These are phyloP conservation scores for Thermophis baileyi DNA, from an alignment of 2,113 vertebrate species.

Conservation along the genomic window DNA sequence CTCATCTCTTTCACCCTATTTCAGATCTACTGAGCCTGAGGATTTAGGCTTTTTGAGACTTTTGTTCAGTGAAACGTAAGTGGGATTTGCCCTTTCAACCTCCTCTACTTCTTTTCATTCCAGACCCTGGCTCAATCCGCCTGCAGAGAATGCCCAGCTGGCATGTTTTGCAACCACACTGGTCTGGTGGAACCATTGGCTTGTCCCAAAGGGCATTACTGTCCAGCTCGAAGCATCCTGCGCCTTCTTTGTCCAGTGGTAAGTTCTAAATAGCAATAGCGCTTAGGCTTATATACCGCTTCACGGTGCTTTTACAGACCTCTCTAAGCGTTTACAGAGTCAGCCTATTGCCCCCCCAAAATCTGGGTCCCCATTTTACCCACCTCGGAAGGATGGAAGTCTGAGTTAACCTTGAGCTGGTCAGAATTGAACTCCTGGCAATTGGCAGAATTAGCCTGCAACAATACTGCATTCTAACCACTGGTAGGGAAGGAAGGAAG, in stretches of 20 bases:
- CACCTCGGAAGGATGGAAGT: too few species aligned
- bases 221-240: conserved; percentile 66
- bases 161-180: conserved; percentile 78
- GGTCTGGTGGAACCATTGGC: conserved; percentile 65
- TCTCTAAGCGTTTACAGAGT: too few species aligned
- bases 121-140: conserved; percentile 71
- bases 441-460: too few species aligned
- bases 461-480: too few species aligned
- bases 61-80: accelerated
- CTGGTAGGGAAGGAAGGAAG: too few species aligned
- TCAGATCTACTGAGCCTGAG: not conserved
- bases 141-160: conserved; percentile 76
- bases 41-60: not conserved
- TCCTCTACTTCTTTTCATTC: not conserved
- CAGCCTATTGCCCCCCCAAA: too few species aligned
- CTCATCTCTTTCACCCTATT: not conserved
- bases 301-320: too few species aligned
- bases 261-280: conserved; percentile 45
- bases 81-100: accelerated
- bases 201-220: conserved; percentile 84
- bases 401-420: too few species aligned
- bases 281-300: too few species aligned
- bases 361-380: too few species aligned
- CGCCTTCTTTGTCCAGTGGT: conserved; percentile 76
- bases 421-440: too few species aligned